Percentiles rank a stretch among this genome's conserved stretches.
Conservation (phyloP, 2,797 vertebrate species). For the Alosa sapidissima region DNA sequence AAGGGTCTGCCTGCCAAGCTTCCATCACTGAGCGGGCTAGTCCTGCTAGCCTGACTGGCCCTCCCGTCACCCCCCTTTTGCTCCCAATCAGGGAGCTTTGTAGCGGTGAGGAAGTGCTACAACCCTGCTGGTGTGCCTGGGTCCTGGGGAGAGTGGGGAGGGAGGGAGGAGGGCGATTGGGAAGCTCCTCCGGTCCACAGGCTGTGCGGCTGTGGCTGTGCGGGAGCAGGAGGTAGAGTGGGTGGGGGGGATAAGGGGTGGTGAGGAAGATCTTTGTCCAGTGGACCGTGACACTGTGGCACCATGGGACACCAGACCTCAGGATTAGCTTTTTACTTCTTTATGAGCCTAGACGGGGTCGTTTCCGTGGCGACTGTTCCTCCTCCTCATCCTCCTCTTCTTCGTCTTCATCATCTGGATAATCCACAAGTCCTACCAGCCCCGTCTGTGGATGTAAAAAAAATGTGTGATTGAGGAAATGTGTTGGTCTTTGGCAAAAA, state of each 20-base stretch:
- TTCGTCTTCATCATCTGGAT: constrained; percentile 97
- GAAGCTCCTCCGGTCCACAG: constrained; percentile 71
- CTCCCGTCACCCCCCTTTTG: constrained; percentile 50
- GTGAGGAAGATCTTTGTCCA: constrained; percentile 74
- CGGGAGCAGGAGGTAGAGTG: constrained; percentile 42
- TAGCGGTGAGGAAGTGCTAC: constrained; percentile 75
- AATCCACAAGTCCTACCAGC: constrained; percentile 95
- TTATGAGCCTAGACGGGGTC: constrained; percentile 96
- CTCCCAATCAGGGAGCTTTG: constrained; percentile 70
- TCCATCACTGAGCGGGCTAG: constrained; percentile 77
- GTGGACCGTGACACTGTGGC: constrained; percentile 73
- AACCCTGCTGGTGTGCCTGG: constrained; percentile 54
- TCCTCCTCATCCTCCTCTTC: constrained; percentile 91
- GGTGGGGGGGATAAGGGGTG: constrained; percentile 41
- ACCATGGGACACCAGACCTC: constrained; percentile 72
- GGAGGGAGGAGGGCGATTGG: constrained; percentile 34
- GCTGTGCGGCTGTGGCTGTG: background rate
- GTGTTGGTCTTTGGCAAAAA: no score
- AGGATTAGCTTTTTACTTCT: constrained; percentile 48
- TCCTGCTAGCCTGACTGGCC: constrained; percentile 83
- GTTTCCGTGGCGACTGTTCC: constrained; percentile 87
- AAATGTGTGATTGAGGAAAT: background rate
- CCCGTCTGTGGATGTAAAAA: constrained; percentile 76
- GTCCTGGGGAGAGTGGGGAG: constrained; percentile 46
- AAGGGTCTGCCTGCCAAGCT: constrained; percentile 82